Conservation (phyloP, 2,797 vertebrate genomes). For the Diplodus sargus region DNA sequence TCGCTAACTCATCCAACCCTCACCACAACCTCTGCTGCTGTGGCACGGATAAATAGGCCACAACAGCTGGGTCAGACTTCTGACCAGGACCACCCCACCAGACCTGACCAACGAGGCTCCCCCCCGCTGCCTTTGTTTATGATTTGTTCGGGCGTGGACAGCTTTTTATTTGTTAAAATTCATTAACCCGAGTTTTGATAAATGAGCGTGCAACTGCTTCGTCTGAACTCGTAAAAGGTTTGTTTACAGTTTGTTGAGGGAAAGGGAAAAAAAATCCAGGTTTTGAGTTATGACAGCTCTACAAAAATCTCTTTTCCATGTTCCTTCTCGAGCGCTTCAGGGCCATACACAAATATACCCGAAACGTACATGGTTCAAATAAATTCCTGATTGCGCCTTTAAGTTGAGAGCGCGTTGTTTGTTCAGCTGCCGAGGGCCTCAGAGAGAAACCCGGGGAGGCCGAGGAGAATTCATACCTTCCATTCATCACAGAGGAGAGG, state of each 20-base stretch:
- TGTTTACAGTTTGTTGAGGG: conserved; percentile 55
- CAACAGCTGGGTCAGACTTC: conserved; percentile 75
- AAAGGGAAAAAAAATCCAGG: not conserved
- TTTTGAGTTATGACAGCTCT: conserved; percentile 57
- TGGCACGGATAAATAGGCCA: conserved; percentile 73
- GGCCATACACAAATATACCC: conserved; percentile 71
- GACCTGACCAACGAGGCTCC: conserved; percentile 68
- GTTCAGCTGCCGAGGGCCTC: conserved; percentile 86
- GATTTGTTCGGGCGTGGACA: conserved; percentile 51
- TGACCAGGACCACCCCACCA: conserved; percentile 79
- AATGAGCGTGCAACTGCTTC: conserved; percentile 40
- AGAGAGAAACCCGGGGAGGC: conserved; percentile 84
- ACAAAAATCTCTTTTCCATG: conserved; percentile 68
- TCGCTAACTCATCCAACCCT: conserved; percentile 66
- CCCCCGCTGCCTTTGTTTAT: conserved; percentile 61
- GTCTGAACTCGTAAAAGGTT: conserved; percentile 44
- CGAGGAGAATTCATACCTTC: conserved; percentile 85
- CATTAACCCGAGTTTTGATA: conserved; percentile 53
- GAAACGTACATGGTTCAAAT: conserved; percentile 72
- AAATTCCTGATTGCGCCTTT: conserved; percentile 81
- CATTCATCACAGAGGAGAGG: conserved; percentile 81
- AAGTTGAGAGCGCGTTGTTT: conserved; percentile 82
- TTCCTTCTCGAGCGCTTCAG: conserved; percentile 53
- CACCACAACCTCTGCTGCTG: conserved; percentile 70
- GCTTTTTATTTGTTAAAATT: conserved; percentile 50